Conservation (phyloP, 1,140 invertebrate species). For the Pectinophora gossypiella region DNA sequence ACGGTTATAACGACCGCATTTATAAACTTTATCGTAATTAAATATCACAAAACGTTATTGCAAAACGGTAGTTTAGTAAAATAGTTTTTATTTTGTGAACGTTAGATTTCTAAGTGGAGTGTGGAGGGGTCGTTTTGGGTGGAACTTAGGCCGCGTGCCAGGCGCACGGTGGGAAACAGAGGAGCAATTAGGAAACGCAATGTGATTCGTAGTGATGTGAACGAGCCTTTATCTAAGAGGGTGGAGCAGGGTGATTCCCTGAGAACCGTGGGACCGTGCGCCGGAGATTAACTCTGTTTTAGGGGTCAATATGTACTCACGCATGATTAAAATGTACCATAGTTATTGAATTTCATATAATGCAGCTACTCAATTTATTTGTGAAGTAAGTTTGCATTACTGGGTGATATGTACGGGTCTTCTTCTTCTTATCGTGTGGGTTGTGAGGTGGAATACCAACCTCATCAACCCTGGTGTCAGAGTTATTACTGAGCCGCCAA, state of each 20-base stretch:
- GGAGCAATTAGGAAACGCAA: constrained; percentile 64
- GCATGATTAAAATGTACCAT: background rate
- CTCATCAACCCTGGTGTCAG: no score
- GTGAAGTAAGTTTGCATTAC: no score
- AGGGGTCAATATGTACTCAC: background rate
- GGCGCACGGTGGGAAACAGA: constrained; percentile 58
- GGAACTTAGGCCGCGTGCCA: constrained; percentile 51
- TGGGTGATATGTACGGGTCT: no score
- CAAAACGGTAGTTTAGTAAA: no score
- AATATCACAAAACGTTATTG: background rate
- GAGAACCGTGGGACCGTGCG: constrained; percentile 49
- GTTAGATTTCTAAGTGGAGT: constrained; percentile 14
- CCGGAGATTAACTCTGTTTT: background rate
- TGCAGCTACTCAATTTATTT: no score
- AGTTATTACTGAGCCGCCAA: no score
- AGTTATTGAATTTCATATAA: no score
- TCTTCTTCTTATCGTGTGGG: no score
- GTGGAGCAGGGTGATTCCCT: constrained; percentile 18
- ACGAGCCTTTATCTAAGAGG: constrained; percentile 18
- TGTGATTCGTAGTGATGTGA: constrained; percentile 47
- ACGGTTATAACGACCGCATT: no score
- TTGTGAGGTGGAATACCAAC: no score
- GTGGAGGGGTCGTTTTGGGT: constrained; percentile 11
- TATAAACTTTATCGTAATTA: background rate
- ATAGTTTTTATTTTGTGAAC: background rate